phyloP scores from a whole-genome alignment of 92 coral and sea anemone genomes.

The Siderastrea radians region DNA sequence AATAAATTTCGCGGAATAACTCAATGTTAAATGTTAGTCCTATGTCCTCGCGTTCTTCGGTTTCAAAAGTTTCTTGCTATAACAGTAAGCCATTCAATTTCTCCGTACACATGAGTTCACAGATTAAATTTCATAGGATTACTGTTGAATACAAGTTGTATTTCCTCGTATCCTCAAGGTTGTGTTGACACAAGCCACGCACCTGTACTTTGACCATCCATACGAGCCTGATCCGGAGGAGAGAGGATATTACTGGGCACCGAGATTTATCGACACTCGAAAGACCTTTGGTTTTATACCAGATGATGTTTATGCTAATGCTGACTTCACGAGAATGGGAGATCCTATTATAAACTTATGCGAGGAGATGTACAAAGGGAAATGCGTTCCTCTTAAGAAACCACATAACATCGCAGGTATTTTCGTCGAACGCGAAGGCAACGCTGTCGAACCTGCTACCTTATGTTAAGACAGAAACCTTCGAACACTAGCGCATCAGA shows the following conservation, averaged over 20 bases:
- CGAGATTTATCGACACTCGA: conserved; percentile 92
- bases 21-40: no score
- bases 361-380: conserved; percentile 86
- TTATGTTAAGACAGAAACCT: no score
- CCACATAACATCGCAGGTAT: conserved; percentile 89
- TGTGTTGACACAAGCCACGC: conserved; percentile 96
- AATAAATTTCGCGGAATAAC: no score
- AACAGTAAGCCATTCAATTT: no score
- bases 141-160: not conserved
- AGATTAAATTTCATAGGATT: not conserved
- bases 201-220: conserved; percentile 96
- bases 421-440: not conserved
- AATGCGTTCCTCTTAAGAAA: conserved; percentile 84
- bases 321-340: conserved; percentile 88
- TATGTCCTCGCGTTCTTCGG: no score
- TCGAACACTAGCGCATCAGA: no score
- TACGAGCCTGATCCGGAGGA: conserved; percentile 99
- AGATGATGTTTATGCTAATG: conserved; percentile 91
- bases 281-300: conserved; percentile 99
- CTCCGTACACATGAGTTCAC: not conserved
- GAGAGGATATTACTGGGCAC: conserved; percentile 99
- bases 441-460: no score
- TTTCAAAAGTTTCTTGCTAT: no score
- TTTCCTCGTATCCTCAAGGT: conserved; percentile 49
- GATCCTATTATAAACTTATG: conserved; percentile 85